These are phyloP conservation scores for Lepidocyrtoides sp. DNA, from an alignment of 2,888 invertebrate species.

Conservation along the genomic window DNA sequence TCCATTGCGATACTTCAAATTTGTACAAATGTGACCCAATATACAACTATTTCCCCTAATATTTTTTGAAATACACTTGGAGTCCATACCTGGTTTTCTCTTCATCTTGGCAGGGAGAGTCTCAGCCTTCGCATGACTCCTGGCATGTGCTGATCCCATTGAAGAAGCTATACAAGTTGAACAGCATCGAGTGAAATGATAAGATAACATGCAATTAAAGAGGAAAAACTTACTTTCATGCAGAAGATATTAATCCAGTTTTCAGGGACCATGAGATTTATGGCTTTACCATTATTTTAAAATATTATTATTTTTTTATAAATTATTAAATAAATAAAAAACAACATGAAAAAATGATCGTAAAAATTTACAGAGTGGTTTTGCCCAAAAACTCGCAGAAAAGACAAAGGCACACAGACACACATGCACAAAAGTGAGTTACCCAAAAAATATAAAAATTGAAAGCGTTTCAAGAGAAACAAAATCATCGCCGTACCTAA, in stretches of 20 bases:
- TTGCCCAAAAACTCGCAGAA: conserved; percentile 71
- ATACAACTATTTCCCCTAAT: conserved; percentile 71
- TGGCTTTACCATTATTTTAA: conserved; percentile 47
- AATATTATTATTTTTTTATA: conserved; percentile 29
- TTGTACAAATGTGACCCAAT: conserved; percentile 79
- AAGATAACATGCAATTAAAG: conserved; percentile 78
- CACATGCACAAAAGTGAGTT: conserved; percentile 68
- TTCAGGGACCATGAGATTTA: conserved; percentile 57
- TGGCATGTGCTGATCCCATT: conserved; percentile 80
- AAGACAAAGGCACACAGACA: conserved; percentile 77
- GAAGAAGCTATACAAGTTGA: conserved; percentile 80
- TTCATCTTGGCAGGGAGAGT: conserved; percentile 83
- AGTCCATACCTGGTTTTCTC: conserved; percentile 84
- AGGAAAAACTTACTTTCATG: conserved; percentile 76
- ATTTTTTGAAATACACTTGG: conserved; percentile 72
- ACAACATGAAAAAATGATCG: conserved; percentile 16
- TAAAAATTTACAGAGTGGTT: conserved; percentile 42
- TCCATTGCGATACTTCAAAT: conserved; percentile 79
- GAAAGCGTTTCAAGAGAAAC: conserved; percentile 40
- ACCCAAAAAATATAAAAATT: conserved; percentile 47
- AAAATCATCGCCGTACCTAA: conserved; percentile 54
- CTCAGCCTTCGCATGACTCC: conserved; percentile 81
- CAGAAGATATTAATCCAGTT: conserved; percentile 65
- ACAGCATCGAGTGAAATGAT: conserved; percentile 75
- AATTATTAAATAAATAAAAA: conserved; percentile 46